These are phyloP conservation scores for Megaceryle alcyon DNA, from an alignment of 2,797 vertebrate genomes.

Conservation along the genomic window DNA sequence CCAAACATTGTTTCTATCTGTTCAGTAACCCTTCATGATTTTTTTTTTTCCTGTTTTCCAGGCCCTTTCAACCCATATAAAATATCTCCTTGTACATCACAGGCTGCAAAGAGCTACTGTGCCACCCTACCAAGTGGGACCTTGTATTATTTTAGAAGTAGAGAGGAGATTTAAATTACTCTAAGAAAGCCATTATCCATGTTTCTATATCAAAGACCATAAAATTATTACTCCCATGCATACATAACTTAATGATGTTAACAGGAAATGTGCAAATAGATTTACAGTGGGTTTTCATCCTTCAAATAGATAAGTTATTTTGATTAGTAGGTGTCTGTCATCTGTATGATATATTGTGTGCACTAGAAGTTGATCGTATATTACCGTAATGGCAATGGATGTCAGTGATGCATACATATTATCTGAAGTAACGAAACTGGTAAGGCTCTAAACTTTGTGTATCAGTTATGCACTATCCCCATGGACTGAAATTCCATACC, in stretches of 20 bases:
- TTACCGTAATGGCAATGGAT: background rate
- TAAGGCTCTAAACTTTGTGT: background rate
- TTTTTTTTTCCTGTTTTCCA: background rate
- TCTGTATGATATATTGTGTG: background rate
- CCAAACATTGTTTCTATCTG: background rate
- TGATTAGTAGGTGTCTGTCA: background rate
- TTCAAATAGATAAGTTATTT: background rate
- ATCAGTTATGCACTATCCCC: background rate
- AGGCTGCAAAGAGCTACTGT: background rate
- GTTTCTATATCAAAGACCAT: background rate
- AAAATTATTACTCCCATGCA: background rate
- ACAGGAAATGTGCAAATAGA: background rate
- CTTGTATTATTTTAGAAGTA: background rate
- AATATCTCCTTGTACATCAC: background rate
- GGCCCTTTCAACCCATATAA: background rate
- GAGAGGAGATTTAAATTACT: background rate
- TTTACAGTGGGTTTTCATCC: background rate
- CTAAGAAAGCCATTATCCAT: background rate
- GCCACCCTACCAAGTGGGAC: background rate
- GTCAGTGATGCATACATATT: background rate
- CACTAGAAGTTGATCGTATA: background rate
- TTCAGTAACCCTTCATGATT: background rate
- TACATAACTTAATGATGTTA: constrained; percentile 12
- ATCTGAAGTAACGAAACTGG: background rate
- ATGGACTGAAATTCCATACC: background rate